A percentile compares a stretch with the other conserved stretches of the same genome.
Evolutionary conservation across 1,140 invertebrate species (phyloP).

Genomic region (Nautilus pompilius): DNA sequence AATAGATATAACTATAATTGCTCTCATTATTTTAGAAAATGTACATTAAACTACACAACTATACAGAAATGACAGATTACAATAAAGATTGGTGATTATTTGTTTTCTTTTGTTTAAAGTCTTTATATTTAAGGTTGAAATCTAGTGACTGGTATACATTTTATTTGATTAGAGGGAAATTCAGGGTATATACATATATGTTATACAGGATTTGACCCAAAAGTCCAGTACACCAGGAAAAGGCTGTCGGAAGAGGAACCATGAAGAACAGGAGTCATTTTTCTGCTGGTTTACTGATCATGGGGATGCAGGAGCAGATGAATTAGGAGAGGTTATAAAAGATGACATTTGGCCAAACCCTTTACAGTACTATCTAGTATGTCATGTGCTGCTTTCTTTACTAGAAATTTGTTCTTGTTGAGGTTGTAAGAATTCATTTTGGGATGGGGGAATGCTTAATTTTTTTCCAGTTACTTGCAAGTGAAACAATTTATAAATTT

Average conservation of each 20-base stretch:
- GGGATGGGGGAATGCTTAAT: neutral
- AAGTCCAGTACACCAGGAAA: conserved; percentile 40
- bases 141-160: too few species aligned
- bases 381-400: conserved; percentile 59
- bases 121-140: too few species aligned
- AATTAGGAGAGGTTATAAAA: conserved; percentile 65
- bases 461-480: neutral
- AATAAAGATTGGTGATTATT: too few species aligned
- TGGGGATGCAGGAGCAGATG: conserved; percentile 52
- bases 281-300: conserved; percentile 57
- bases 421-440: neutral
- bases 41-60: too few species aligned
- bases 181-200: too few species aligned
- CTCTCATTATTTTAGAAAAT: too few species aligned
- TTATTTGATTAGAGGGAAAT: too few species aligned
- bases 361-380: conserved; percentile 82
- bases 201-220: conserved; percentile 51
- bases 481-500: neutral
- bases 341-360: conserved; percentile 92
- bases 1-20: too few species aligned
- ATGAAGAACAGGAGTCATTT: conserved; percentile 52
- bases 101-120: too few species aligned
- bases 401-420: neutral
- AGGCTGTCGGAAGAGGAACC: conserved; percentile 43
- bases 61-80: too few species aligned